Base-by-base conservation (phyloP, 2,888 invertebrate genomes). In the Rhamphomyia laevipes region DNA sequence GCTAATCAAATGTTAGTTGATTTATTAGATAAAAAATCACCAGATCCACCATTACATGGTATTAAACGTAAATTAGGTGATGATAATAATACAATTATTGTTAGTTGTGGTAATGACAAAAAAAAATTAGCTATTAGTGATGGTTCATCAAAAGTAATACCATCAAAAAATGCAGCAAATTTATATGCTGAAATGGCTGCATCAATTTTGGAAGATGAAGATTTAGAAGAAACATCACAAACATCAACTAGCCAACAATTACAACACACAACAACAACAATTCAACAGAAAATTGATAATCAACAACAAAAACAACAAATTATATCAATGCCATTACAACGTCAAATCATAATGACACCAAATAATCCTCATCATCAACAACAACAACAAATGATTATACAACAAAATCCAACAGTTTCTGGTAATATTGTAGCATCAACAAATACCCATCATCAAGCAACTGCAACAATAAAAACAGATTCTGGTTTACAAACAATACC, bases 151-250 rank as follows among this genome's bases (percentile, higher is more conserved):
- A 63, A 60, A 31, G 63, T 66, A 6, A 65, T 67, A 13, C 67
- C 71, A 1, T 88, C 88, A 0, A 86, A 86, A 48, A 86, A 86
- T 7, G 89, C 89, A 0, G 89, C 88, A 0, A 88, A 89, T 68
- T 70, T 89, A 21, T 89, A 89, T 62, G 88, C 89, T 0, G 88
- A 88, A 27, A 74, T 89, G 45, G 89, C 88, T 1, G 89, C 88
- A 0, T 87, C 87, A 33, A 86, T 86, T 44, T 73, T 89, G 16
- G 87, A 87, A 62, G 89, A 88, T 58, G 89, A 88, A 63, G 86
- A 86, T 33, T 49, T 70, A 51, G 70, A 70, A 30, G 70, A 70
- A 46, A 66, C 65, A 47, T 59, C 61, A 5, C 60, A 60, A 2
- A 49, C 62, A 17, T 53, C 51, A 17, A 49, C 47, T 7, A 43